Conservation (phyloP, 2,797 vertebrate genomes). For the Gobio occitaniae region DNA sequence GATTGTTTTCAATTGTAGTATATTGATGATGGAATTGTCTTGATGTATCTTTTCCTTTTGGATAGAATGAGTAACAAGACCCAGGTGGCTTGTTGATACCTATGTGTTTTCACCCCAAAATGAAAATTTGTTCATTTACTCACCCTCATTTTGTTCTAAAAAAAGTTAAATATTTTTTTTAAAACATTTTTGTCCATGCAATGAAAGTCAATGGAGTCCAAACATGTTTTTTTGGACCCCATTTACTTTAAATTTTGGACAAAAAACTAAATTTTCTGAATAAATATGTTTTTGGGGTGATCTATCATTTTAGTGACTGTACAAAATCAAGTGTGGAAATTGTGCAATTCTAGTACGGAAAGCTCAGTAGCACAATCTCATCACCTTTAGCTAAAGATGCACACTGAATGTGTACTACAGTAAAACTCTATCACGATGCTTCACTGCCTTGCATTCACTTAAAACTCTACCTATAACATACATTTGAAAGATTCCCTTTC, state of each 20-base stretch:
- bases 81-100: conserved; percentile 66
- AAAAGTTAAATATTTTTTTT: background rate
- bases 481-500: conserved; percentile 30
- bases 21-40: conserved; percentile 33
- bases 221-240: background rate
- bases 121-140: background rate
- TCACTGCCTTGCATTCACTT: conserved; percentile 50
- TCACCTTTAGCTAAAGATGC: conserved; percentile 19
- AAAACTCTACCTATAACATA: conserved; percentile 13
- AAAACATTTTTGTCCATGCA: background rate
- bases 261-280: background rate
- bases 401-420: conserved; percentile 12
- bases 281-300: background rate
- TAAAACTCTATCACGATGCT: conserved; percentile 15
- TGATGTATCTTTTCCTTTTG: conserved; percentile 25
- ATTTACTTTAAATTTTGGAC: background rate
- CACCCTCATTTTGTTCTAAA: background rate
- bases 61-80: conserved; percentile 56
- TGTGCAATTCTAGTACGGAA: conserved; percentile 6
- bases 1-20: conserved; percentile 2
- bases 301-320: background rate
- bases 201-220: no score
- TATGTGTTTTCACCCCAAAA: conserved; percentile 13
- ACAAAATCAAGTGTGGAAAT: conserved; percentile 38
- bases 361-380: conserved; percentile 39